Percentiles rank a stretch among this genome's conserved stretches.
Conservation (phyloP, 2,113 vertebrate species). For the Lanius collurio region DNA sequence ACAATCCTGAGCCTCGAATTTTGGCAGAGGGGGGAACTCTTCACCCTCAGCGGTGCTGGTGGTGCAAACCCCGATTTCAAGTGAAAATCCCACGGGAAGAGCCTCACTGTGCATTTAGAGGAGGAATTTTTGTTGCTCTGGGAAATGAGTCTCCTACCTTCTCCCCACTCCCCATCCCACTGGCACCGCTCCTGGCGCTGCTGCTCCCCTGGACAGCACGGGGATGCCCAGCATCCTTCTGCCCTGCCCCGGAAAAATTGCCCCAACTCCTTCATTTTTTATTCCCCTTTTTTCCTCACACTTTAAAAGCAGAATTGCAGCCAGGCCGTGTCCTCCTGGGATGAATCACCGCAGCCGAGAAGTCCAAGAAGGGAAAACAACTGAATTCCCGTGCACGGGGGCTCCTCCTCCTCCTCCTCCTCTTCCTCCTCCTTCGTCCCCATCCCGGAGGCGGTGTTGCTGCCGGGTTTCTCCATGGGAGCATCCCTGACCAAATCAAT, state of each 20-base stretch:
- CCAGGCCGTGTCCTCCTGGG: background rate
- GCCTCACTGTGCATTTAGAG: background rate
- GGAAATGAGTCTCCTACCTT: fast-evolving
- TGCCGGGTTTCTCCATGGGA: background rate
- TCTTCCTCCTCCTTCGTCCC: background rate
- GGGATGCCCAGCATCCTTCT: background rate
- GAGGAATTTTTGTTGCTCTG: background rate
- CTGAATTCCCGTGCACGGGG: background rate
- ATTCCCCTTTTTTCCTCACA: background rate
- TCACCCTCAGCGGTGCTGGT: fast-evolving
- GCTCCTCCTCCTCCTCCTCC: background rate
- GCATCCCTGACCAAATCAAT: slow-evolving; percentile 11
- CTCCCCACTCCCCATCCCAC: background rate
- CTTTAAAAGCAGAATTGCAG: background rate
- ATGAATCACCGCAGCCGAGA: background rate
- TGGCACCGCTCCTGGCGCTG: fast-evolving
- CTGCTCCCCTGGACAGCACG: background rate
- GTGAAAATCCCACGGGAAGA: background rate
- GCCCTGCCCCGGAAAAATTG: background rate
- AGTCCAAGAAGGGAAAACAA: slow-evolving; percentile 10
- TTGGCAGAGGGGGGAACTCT: background rate
- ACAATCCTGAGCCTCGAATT: fast-evolving
- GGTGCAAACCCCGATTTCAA: background rate
- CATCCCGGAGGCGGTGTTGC: background rate
- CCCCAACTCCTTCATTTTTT: background rate